phyloP scores from a whole-genome alignment of 2,113 vertebrate genomes.

The Madoqua kirkii region DNA sequence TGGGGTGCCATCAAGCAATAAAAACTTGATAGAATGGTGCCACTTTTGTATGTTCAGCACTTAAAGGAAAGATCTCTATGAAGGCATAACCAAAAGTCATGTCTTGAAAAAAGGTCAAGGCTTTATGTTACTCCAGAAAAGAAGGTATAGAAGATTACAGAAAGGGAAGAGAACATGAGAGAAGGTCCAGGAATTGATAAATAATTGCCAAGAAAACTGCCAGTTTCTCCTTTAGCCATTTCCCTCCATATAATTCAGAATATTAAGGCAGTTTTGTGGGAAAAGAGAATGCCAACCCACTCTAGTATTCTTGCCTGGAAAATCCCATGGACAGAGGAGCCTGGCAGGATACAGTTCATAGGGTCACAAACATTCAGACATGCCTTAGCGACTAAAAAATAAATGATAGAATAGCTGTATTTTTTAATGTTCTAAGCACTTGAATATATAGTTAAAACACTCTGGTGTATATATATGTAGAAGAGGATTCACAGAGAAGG shows the following conservation, averaged over 20 bases:
- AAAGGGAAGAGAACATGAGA: neutral
- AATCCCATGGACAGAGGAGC: neutral
- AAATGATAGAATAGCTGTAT: neutral
- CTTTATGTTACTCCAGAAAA: constrained; percentile 22
- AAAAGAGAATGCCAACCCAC: neutral
- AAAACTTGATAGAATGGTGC: constrained; percentile 30
- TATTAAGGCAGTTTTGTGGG: constrained; percentile 7
- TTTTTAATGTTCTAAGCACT: constrained; percentile 23
- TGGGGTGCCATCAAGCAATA: neutral
- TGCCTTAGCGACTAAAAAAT: neutral
- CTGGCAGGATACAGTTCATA: neutral
- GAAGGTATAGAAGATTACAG: neutral
- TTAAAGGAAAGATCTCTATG: constrained; percentile 21
- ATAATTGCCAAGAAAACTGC: neutral
- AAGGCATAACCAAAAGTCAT: neutral
- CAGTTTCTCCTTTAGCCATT: neutral
- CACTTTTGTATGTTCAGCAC: neutral
- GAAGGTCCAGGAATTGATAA: neutral
- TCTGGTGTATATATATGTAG: neutral
- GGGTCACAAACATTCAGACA: neutral
- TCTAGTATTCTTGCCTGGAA: neutral
- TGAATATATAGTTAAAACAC: constrained; percentile 1
- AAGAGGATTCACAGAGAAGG: neutral
- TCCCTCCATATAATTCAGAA: constrained; percentile 2
- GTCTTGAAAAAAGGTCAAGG: constrained; percentile 10